Evolutionary conservation across 2,797 vertebrate species (phyloP).

Genomic region (Hippopotamyrus pictus): DNA sequence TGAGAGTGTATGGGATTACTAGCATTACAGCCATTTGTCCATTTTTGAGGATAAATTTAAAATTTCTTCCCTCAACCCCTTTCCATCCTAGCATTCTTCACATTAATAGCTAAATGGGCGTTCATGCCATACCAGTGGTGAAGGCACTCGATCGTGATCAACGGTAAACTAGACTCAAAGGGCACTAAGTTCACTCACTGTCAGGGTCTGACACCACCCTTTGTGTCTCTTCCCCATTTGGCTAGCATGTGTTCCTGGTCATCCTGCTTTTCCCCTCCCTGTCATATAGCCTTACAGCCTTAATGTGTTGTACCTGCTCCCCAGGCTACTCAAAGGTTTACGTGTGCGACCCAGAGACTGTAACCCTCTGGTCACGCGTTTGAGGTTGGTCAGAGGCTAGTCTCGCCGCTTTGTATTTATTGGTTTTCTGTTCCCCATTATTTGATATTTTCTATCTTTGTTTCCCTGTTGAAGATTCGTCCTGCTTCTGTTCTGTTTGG

Average conservation of each 20-base stretch:
- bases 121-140: background rate
- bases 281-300: background rate
- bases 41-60: background rate
- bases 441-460: background rate
- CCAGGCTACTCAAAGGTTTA: background rate
- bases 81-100: background rate
- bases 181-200: background rate
- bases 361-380: background rate
- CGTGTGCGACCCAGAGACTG: background rate
- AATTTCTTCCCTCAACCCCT: background rate
- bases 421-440: background rate
- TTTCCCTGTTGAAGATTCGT: too few species aligned
- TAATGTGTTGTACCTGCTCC: background rate
- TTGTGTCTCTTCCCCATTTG: background rate
- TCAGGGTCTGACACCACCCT: background rate
- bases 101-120: background rate
- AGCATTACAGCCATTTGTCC: background rate
- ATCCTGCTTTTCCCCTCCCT: background rate
- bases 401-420: background rate
- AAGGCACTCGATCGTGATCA: background rate
- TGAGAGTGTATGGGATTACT: background rate
- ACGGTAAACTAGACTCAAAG: background rate
- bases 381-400: background rate
- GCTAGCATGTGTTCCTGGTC: background rate
- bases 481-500: too few species aligned